Evolutionary conservation across 2,113 vertebrate species (phyloP).

Genomic region (Neolamprologus falcicula): DNA sequence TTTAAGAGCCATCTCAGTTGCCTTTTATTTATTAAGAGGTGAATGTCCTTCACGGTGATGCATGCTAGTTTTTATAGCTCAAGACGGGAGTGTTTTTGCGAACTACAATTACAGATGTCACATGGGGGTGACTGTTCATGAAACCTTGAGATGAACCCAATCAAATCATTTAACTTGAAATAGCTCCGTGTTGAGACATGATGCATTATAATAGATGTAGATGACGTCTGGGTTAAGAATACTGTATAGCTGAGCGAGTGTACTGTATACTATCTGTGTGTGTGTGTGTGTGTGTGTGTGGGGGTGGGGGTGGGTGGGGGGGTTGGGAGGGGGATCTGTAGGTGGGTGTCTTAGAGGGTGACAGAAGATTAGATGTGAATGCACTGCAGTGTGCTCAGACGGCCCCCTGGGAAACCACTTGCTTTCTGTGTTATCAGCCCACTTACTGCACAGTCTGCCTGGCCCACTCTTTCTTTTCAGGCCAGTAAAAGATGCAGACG

Average conservation of each 20-base stretch:
- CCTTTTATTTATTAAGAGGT: slow-evolving; percentile 15
- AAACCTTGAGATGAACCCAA: not conserved
- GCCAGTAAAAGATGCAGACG: not conserved
- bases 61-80: not conserved
- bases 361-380: slow-evolving; percentile 32
- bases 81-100: not conserved
- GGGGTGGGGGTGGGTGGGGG: fast-evolving
- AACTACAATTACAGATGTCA: not conserved
- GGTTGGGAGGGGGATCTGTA: not conserved
- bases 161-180: not conserved
- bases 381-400: not conserved
- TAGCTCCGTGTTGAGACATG: not conserved
- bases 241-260: not conserved
- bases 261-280: not conserved
- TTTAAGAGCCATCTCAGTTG: slow-evolving; percentile 20
- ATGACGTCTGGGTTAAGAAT: not conserved
- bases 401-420: not conserved
- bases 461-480: not conserved
- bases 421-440: slow-evolving; percentile 2
- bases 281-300: not conserved
- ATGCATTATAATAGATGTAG: not conserved
- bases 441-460: not conserved
- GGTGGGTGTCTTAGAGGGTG: not conserved
- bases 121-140: not conserved
- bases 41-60: slow-evolving; percentile 1